phyloP scores from a whole-genome alignment of 2,797 vertebrate species.

The Mus minutoides region DNA sequence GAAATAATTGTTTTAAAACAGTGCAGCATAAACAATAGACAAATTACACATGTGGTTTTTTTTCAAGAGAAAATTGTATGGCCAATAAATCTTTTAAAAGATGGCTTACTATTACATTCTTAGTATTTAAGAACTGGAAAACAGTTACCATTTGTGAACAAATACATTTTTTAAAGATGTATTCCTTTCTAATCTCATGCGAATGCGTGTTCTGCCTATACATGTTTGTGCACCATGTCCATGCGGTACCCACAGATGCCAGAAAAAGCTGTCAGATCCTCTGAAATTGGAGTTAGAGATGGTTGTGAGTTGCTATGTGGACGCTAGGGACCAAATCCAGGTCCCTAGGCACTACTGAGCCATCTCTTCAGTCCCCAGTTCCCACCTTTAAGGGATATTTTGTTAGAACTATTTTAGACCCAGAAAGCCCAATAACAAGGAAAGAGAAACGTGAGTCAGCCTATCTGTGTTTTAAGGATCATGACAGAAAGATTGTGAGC shows the following conservation, averaged over 20 bases:
- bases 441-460: constrained; percentile 8
- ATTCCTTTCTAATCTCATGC: background rate
- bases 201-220: background rate
- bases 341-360: background rate
- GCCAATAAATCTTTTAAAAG: background rate
- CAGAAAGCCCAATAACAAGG: constrained; percentile 16
- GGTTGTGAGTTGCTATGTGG: background rate
- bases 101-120: background rate
- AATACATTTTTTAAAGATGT: background rate
- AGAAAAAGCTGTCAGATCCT: background rate
- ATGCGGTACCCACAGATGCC: background rate
- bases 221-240: background rate
- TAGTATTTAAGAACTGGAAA: constrained; percentile 49
- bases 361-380: background rate
- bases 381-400: background rate
- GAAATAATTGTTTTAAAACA: constrained; percentile 13
- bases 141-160: background rate
- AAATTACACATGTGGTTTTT: background rate
- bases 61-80: constrained; percentile 41
- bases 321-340: background rate
- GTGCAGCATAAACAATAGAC: constrained; percentile 3
- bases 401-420: constrained; percentile 41
- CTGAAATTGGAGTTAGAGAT: background rate
- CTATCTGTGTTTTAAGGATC: background rate
- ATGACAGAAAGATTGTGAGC: background rate